phyloP scores from a whole-genome alignment of 2,797 vertebrate genomes.

The Danionella dracula region DNA sequence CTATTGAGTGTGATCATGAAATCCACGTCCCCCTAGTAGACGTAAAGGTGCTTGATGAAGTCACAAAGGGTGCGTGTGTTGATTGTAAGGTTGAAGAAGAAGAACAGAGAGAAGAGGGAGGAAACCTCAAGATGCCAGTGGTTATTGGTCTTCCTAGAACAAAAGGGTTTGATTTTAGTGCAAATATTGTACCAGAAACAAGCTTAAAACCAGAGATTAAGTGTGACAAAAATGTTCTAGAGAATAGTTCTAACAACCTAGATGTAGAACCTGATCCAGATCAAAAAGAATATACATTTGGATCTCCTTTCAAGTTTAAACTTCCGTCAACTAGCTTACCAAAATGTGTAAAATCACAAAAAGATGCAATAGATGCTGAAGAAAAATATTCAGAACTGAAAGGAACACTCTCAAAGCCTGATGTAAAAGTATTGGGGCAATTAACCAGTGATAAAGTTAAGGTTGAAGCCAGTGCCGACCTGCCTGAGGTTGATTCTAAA shows the following conservation, averaged over 20 bases:
- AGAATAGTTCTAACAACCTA: slow-evolving; percentile 31
- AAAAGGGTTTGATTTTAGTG: slow-evolving; percentile 25
- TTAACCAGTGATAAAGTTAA: background rate
- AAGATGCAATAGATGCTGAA: slow-evolving; percentile 1
- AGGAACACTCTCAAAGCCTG: background rate
- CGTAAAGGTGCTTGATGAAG: slow-evolving; percentile 6
- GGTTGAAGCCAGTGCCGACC: background rate
- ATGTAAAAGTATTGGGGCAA: fast-evolving
- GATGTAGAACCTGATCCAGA: background rate
- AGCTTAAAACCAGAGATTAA: background rate
- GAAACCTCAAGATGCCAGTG: slow-evolving; percentile 34
- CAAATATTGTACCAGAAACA: slow-evolving; percentile 6
- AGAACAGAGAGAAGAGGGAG: slow-evolving; percentile 3
- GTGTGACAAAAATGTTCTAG: background rate
- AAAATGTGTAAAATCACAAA: slow-evolving; percentile 40
- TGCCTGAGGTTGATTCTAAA: slow-evolving; percentile 34
- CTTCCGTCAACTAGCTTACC: slow-evolving; percentile 32
- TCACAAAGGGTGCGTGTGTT: background rate
- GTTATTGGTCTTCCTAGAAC: slow-evolving; percentile 9
- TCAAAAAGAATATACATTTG: slow-evolving; percentile 18
- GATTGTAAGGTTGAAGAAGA: background rate
- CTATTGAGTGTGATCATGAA: slow-evolving; percentile 7
- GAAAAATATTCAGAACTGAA: slow-evolving; percentile 32
- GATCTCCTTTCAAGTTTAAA: slow-evolving; percentile 38
- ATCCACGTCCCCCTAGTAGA: slow-evolving; percentile 6